These are phyloP conservation scores for Neria commutata DNA, from an alignment of 2,888 invertebrate species.

Conservation along the genomic window DNA sequence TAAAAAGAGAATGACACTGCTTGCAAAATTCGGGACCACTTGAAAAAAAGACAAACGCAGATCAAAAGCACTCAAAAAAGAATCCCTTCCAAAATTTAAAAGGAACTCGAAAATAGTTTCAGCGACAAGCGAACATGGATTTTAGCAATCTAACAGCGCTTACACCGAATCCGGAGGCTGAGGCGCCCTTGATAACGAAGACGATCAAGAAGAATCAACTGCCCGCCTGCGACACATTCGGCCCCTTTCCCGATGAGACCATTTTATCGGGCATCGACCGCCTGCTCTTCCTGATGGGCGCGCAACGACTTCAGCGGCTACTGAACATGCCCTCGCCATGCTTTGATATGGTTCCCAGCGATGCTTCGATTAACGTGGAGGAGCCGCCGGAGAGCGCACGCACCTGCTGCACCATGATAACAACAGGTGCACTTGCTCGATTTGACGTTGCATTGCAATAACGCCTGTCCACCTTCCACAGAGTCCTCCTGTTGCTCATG, in stretches of 20 bases:
- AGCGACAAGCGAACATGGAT: too few relatives aligned
- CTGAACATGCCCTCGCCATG: slow-evolving; percentile 22
- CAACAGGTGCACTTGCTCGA: not conserved
- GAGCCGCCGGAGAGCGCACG: slow-evolving; percentile 7
- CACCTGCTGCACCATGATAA: slow-evolving; percentile 11
- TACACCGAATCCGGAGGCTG: too few relatives aligned
- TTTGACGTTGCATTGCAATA: too few relatives aligned
- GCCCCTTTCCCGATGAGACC: slow-evolving; percentile 53
- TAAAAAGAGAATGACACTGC: not conserved
- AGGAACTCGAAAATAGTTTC: not conserved
- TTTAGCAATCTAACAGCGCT: too few relatives aligned
- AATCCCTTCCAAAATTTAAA: not conserved
- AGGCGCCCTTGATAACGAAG: not conserved
- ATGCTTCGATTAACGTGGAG: slow-evolving; percentile 18
- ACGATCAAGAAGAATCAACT: slow-evolving; percentile 22
- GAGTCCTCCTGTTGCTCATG: slow-evolving; percentile 5
- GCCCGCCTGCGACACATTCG: slow-evolving; percentile 32
- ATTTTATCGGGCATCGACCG: slow-evolving; percentile 45
- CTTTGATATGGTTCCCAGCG: slow-evolving; percentile 16
- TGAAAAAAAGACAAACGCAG: not conserved
- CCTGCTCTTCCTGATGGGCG: slow-evolving; percentile 42
- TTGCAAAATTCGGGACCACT: not conserved
- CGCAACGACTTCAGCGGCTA: slow-evolving; percentile 25
- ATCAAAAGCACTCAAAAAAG: not conserved
- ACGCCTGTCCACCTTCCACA: not conserved